phyloP scores from a whole-genome alignment of 2,888 invertebrate genomes.

The Poecilobothrus nobilitatus region DNA sequence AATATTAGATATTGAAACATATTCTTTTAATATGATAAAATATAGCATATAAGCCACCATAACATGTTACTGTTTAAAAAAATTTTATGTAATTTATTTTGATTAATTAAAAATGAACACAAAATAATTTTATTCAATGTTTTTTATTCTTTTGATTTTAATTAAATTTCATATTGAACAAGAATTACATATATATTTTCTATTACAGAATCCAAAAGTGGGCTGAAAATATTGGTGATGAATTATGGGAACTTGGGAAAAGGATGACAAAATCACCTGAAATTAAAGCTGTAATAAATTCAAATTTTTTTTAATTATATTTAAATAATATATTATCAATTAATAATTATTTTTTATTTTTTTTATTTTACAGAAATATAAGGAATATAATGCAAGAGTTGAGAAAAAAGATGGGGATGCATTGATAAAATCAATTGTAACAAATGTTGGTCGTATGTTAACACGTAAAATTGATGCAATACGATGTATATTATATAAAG shows the following conservation, averaged over 20 bases:
- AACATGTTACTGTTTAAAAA: too few relatives aligned
- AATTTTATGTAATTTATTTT: too few relatives aligned
- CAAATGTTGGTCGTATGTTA: constrained; percentile 76
- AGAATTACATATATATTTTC: too few relatives aligned
- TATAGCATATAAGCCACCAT: too few relatives aligned
- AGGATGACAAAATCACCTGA: constrained; percentile 68
- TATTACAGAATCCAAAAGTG: constrained; percentile 65
- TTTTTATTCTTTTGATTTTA: too few relatives aligned
- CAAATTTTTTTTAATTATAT: not conserved
- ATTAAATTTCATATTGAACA: too few relatives aligned
- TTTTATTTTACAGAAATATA: constrained; percentile 57
- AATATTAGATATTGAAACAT: too few relatives aligned
- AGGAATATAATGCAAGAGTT: constrained; percentile 67
- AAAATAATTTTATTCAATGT: too few relatives aligned
- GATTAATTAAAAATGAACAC: too few relatives aligned
- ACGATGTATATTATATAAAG: constrained; percentile 67
- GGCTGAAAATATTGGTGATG: constrained; percentile 70
- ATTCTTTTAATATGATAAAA: too few relatives aligned
- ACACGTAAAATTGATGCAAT: constrained; percentile 86
- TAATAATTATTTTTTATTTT: too few relatives aligned
- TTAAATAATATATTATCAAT: not conserved
- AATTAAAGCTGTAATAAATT: constrained; percentile 57
- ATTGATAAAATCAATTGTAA: constrained; percentile 69
- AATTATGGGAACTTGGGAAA: constrained; percentile 68
- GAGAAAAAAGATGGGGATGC: constrained; percentile 69